Conservation (phyloP, 2,797 vertebrate genomes). For the Buceros bicornis region DNA sequence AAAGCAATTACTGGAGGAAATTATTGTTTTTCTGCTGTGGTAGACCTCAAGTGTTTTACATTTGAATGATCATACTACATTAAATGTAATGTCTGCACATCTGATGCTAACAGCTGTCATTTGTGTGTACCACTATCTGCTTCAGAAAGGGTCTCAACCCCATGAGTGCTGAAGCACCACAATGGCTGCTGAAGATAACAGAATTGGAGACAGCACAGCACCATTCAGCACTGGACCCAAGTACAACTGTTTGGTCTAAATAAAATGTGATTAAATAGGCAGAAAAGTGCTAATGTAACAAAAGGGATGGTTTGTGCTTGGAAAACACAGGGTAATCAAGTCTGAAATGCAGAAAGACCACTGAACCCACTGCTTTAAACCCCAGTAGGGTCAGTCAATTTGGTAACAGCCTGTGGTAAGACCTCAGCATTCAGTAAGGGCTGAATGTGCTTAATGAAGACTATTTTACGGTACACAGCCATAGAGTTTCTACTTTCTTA, state of each 20-base stretch:
- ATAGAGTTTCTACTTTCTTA: background rate
- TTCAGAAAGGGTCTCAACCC: background rate
- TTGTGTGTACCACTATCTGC: background rate
- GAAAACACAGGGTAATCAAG: background rate
- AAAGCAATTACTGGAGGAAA: background rate
- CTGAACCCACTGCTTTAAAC: background rate
- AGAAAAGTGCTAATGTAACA: background rate
- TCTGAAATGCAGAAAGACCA: background rate
- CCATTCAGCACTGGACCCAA: background rate
- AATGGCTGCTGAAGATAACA: background rate
- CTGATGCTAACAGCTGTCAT: constrained; percentile 8
- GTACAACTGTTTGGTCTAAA: background rate
- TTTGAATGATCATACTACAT: background rate
- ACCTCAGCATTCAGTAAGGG: background rate
- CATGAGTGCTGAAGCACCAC: background rate
- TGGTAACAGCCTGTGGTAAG: background rate
- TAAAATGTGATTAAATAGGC: background rate
- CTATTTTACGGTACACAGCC: background rate
- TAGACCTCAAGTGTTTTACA: background rate
- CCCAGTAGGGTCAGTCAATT: background rate
- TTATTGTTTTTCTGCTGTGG: background rate
- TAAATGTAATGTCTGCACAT: background rate
- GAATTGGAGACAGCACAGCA: background rate
- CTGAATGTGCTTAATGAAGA: background rate
- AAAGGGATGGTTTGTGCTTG: background rate